phyloP scores from a whole-genome alignment of 2,113 vertebrate species.

The Semnornis frantzii region DNA sequence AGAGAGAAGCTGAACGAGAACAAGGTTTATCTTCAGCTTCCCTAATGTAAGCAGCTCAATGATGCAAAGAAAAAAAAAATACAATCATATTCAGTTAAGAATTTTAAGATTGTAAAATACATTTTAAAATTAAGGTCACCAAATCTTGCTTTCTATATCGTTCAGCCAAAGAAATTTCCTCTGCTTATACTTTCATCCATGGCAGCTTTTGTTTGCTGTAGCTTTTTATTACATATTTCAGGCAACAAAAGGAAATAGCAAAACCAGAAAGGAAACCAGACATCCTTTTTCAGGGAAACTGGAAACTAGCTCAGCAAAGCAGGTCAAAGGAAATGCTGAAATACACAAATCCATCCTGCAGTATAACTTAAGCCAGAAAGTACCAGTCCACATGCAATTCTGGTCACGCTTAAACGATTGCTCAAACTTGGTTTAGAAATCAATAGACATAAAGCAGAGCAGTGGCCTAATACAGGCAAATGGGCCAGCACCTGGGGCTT shows the following conservation, averaged over 20 bases:
- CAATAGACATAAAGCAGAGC: neutral
- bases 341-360: neutral
- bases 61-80: neutral
- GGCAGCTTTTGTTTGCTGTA: neutral
- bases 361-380: neutral
- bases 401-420: neutral
- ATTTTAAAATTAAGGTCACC: neutral
- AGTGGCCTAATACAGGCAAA: neutral
- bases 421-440: neutral
- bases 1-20: neutral
- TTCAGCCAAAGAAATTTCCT: neutral
- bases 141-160: neutral
- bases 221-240: constrained; percentile 3
- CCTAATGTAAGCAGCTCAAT: neutral
- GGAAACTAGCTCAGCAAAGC: constrained; percentile 31
- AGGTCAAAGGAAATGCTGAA: constrained; percentile 36
- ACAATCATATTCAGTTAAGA: neutral
- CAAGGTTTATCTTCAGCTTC: neutral
- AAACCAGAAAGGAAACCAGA: constrained; percentile 8
- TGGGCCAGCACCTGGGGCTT: neutral
- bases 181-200: neutral
- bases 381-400: neutral
- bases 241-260: constrained; percentile 31
- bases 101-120: neutral
- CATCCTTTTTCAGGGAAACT: constrained; percentile 11